Evolutionary conservation across 2,797 vertebrate genomes (phyloP), one percentile per base, ranked within the genome.

Genomic region (Pitangus sulphuratus): DNA sequence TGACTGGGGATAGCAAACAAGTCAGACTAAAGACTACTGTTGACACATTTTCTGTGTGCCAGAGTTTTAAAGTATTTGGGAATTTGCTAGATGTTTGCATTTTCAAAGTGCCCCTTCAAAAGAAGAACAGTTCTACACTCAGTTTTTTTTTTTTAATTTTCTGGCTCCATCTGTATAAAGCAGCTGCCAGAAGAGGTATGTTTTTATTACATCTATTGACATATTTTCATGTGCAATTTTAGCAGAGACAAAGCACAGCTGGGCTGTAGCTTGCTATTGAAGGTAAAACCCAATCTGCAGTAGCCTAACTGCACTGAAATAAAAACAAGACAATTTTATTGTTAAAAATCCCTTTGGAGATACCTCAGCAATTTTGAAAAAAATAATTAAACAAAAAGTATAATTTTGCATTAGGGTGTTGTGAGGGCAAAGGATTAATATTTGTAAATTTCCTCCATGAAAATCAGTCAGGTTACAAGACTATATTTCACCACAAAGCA

Each of bases 191-290:
- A 82, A 83, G 57, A 93, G 62, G 64, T 76, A 50, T 61, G 30
- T 40, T 89, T 95, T 89, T 80, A 65, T 83, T 88, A 66, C 56
- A 44, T 66, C 69, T 85, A 30, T 68, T 93, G 93, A 83, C 68
- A 85, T 84, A 60, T 53, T 70, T 91, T 62, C 8, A 12, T 2
- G 1, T 64, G 45, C 69, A 93, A 2, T 84, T 89, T 94, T 85
- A 95, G 58, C 33, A 56, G 68, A 91, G 68, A 91, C 81, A 95
- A 93, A 96, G 90, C 76, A 88, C 61, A 81, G 37, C 64, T 85
- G 69, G 51, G 37, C 65, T 91, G 68, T 61, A 65, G 50, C 45
- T 84, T 90, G 65, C 72, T 77, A 4, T 30, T 53, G 61, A 68
- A 86, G 45, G 61, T 90, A 50, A 75, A 93, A 81, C 24, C 37